Evolutionary conservation across 2,113 vertebrate genomes (phyloP), one percentile per base, ranked within the genome.

Genomic region (Fukomys damarensis): DNA sequence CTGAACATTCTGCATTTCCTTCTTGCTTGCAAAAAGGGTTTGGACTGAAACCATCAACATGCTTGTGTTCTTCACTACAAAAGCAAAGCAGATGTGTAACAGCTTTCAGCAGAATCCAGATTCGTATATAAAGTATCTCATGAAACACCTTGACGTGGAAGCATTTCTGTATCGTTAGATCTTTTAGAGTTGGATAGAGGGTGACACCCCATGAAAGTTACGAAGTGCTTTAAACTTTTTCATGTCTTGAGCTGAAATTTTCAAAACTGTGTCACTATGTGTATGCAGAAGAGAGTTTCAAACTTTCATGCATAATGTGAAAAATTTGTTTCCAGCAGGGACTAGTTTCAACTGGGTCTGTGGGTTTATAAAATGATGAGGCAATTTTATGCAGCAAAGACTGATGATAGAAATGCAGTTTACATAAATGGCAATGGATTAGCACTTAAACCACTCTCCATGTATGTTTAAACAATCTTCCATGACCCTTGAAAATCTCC

Each of bases 391-490:
- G 91, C 32, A 46, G 95, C 86, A 80, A 87, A 98, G 98, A 96
- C 93, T 91, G 96, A 94, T 96, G 98, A 98, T 97, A 96, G 93
- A 97, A 97, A 41, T 46, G 68, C 5, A 97, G 96, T 98, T 98
- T 98, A 98, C 86, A 97, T 97, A 98, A 98, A 94, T 1, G 5
- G 91, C 89, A 92, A 52, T 96, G 95, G 97, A 98, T 98, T 98
- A 14, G 6, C 96, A 98, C 96, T 98, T 98, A 98, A 97, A 98
- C 96, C 97, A 76, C 97, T 98, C 97, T 98, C 65, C 93, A 96
- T 54, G 94, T 97, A 95, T 97, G 94, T 98, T 99, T 98, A 98
- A 98, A 98, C 96, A 97, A 97, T 98, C 94, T 98, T 97, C 91
- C 95, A 74, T 90, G 98, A 98, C 98, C 96, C 97, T 97, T 76